Evolutionary conservation across 2,797 vertebrate genomes (phyloP), one percentile per base, ranked within the genome.

Genomic region (Hozukius guyotensis): DNA sequence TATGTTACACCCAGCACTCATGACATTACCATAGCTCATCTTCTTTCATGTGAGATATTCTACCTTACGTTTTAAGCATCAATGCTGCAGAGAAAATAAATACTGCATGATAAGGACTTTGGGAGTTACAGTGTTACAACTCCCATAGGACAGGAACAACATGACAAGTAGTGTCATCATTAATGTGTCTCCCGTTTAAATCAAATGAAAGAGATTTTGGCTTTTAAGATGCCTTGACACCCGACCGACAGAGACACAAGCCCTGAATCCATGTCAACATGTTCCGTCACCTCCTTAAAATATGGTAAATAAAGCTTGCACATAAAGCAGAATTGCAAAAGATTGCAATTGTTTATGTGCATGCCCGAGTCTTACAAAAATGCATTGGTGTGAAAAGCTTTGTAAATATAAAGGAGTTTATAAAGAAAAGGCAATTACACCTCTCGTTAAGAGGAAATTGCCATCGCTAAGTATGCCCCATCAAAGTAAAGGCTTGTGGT

Each of bases 401-500:
- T 56, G 34, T 56, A 74, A 81, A 79, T 75, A 79, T 62, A 46
- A 46, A 63, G 20, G 55, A 71, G 29, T 79, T 78, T 53, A 84
- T 77, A 75, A 77, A 87, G 67, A 77, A 82, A 85, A 78, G 34
- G 56, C 63, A 79, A 88, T 80, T 77, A 85, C 36, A 75, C 38
- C 60, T 78, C 46, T 72, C 1, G 16, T 86, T 83, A 82, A 81
- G 77, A 81, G 53, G 79, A 86, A 84, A 86, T 77, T 88, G 80
- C 65, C 20, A 71, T 72, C 72, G 78, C 82, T 84, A 80, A 90
- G 88, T 81, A 78, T 82, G 71, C 64, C 81, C 78, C 81, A 89
- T 93, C 82, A 88, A 92, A 85, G 76, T 84, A 80, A 85, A 86
- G 84, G 86, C 24, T 25, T 73, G 59, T 59, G 73, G 80, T 75